Conservation (phyloP, 2,113 vertebrate species). For the Festucalex cinctus region DNA sequence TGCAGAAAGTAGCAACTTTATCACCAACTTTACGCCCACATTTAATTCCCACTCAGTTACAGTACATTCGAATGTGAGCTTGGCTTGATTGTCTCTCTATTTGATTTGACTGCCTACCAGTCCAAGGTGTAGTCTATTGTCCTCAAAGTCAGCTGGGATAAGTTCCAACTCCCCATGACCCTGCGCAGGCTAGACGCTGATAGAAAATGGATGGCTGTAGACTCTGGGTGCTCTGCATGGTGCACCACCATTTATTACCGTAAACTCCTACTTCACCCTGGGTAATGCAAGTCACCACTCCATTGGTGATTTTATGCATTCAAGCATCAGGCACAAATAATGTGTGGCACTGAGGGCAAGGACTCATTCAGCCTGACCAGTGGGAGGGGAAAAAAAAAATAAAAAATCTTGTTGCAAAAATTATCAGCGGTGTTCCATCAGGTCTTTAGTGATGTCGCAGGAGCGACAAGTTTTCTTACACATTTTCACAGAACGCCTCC, state of each 20-base stretch:
- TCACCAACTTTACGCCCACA: neutral
- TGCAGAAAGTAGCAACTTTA: neutral
- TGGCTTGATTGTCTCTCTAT: no score
- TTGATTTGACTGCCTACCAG: no score
- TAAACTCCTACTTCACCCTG: neutral
- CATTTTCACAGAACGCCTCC: slow-evolving; percentile 32
- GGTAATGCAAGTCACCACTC: neutral
- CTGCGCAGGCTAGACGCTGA: no score
- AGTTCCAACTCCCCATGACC: no score
- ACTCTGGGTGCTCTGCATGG: neutral
- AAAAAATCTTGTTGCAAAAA: slow-evolving; percentile 7
- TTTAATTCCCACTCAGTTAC: no score
- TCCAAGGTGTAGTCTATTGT: neutral
- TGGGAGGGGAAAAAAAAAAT: no score
- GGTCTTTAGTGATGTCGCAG: slow-evolving; percentile 3
- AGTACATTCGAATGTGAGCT: no score
- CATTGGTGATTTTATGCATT: neutral
- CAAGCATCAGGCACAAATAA: neutral
- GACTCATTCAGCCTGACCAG: neutral
- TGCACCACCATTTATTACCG: neutral
- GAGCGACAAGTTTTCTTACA: slow-evolving; percentile 17
- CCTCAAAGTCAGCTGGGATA: neutral
- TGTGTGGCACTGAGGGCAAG: slow-evolving; percentile 1
- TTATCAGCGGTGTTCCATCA: slow-evolving; percentile 12
- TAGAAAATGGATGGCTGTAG: neutral